Percentiles rank a stretch among this genome's conserved stretches.
Evolutionary conservation across 1,140 invertebrate genomes (phyloP).

Genomic region (Cyclargus thomasi): DNA sequence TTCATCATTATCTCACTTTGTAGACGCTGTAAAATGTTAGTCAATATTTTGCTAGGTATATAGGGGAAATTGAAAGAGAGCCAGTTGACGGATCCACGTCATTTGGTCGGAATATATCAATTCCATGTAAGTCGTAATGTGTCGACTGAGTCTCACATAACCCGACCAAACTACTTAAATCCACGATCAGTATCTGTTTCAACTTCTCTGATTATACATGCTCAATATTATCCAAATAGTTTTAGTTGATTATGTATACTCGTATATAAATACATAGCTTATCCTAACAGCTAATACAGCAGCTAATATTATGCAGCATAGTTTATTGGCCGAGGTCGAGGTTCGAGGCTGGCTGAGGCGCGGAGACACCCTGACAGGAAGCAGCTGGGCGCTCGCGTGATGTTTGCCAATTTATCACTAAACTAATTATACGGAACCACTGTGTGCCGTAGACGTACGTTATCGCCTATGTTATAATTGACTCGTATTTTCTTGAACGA

Average conservation of each 20-base stretch:
- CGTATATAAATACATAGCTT: neutral
- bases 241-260: neutral
- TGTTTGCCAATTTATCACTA: constrained; percentile 74
- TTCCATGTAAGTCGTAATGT: too few relatives aligned
- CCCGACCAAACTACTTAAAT: too few relatives aligned
- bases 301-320: neutral
- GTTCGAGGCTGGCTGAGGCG: constrained; percentile 33
- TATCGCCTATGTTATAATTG: constrained; percentile 42
- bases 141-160: too few relatives aligned
- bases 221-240: too few relatives aligned
- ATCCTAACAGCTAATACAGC: neutral
- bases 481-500: neutral
- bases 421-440: constrained; percentile 68
- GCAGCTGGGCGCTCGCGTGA: constrained; percentile 70
- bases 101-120: too few relatives aligned
- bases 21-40: too few relatives aligned
- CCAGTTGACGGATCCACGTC: too few relatives aligned
- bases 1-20: too few relatives aligned
- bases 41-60: too few relatives aligned
- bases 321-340: constrained; percentile 10
- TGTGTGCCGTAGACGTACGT: constrained; percentile 41
- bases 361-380: constrained; percentile 48
- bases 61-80: too few relatives aligned
- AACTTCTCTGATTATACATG: too few relatives aligned
- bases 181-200: too few relatives aligned